phyloP scores from a whole-genome alignment of 2,888 invertebrate species.

The Megalurothrips usitatus region DNA sequence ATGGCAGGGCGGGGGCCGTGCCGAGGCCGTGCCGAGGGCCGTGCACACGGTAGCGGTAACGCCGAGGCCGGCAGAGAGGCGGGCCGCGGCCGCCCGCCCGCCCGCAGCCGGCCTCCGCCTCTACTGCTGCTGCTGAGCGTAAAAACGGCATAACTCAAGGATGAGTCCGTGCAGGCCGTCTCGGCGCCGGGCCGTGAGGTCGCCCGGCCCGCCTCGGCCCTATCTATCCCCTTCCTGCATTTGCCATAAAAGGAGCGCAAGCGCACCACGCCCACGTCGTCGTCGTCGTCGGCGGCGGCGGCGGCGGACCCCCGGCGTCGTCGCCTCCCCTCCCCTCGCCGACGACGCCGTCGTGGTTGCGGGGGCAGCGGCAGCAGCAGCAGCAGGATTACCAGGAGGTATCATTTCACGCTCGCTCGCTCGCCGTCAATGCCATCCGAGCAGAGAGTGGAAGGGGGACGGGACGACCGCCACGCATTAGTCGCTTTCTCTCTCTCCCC shows the following conservation, averaged over 20 bases:
- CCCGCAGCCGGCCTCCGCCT: too few species aligned
- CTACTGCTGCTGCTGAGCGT: too few species aligned
- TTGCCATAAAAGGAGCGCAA: constrained; percentile 14
- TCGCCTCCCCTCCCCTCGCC: constrained; percentile 1
- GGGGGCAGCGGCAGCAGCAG: too few species aligned
- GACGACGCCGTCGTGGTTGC: too few species aligned
- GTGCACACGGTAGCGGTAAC: too few species aligned
- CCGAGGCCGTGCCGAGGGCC: too few species aligned
- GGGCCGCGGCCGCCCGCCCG: too few species aligned
- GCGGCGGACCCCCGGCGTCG: neutral
- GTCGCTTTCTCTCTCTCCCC: neutral
- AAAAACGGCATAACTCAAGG: constrained; percentile 18
- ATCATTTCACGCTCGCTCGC: constrained; percentile 20
- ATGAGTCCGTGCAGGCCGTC: neutral
- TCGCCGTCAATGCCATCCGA: neutral
- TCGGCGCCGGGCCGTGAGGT: neutral
- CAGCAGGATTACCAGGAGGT: neutral
- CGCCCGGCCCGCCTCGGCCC: neutral
- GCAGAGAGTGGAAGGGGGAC: neutral
- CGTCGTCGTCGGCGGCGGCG: neutral
- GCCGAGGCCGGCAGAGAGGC: too few species aligned
- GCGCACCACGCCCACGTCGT: too few species aligned
- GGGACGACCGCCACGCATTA: neutral
- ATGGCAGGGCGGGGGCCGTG: neutral
- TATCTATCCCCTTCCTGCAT: constrained; percentile 18